phyloP scores from a whole-genome alignment of 2,113 vertebrate genomes.

The Synchiropus splendidus region DNA sequence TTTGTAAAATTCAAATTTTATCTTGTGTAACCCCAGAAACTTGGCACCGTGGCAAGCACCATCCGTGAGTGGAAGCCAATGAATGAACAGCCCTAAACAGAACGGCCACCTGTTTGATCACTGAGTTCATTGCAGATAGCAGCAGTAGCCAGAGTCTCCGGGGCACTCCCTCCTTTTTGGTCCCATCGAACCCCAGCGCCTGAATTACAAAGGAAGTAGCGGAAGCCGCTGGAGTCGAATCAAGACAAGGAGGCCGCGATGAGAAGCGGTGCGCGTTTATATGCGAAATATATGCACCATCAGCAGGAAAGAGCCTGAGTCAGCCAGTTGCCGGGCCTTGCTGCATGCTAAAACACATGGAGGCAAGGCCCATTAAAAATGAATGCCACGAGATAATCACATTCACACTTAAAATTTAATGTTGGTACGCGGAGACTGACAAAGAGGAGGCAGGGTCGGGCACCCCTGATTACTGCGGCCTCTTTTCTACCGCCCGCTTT shows the following conservation, averaged over 20 bases:
- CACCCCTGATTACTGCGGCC: slow-evolving; percentile 45
- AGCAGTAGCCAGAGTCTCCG: slow-evolving; percentile 24
- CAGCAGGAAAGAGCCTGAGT: slow-evolving; percentile 70
- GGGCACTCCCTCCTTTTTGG: slow-evolving; percentile 34
- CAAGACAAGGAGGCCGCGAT: slow-evolving; percentile 35
- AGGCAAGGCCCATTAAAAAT: slow-evolving; percentile 77
- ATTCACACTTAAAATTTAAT: slow-evolving; percentile 77
- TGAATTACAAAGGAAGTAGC: slow-evolving; percentile 46
- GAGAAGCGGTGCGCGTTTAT: slow-evolving; percentile 66
- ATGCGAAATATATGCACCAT: slow-evolving; percentile 66
- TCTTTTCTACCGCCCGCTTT: slow-evolving; percentile 37
- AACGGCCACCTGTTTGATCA: too few species aligned
- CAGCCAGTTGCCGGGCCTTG: slow-evolving; percentile 59
- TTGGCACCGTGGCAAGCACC: too few species aligned
- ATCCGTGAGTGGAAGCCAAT: too few species aligned
- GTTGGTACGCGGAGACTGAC: slow-evolving; percentile 57
- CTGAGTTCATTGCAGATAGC: too few species aligned
- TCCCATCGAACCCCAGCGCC: slow-evolving; percentile 14
- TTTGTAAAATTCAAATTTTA: too few species aligned
- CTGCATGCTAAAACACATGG: slow-evolving; percentile 74
- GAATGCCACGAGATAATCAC: slow-evolving; percentile 74
- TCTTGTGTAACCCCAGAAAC: too few species aligned
- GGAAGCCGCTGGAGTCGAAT: slow-evolving; percentile 24
- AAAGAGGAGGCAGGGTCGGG: slow-evolving; percentile 53
- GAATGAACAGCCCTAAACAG: too few species aligned